Evolutionary conservation across 2,113 vertebrate genomes (phyloP), one percentile per base, ranked within the genome.

Genomic region (Sorex araneus): DNA sequence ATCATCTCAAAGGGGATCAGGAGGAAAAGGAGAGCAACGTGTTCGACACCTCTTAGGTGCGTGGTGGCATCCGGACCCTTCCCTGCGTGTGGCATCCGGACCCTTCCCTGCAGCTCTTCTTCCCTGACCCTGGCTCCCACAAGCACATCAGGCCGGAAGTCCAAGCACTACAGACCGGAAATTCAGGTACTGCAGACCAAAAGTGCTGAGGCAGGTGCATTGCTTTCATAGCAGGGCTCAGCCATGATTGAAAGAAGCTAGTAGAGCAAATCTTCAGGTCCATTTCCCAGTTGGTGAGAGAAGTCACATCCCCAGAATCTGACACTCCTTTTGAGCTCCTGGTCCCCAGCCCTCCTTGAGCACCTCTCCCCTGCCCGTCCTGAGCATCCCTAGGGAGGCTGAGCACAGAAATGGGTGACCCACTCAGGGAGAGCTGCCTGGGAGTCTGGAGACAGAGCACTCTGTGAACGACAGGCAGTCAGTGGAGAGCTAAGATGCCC

Each of bases 101-200:
- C 30, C 9, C 4, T 1, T 3, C 30, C 12, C 8, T 1, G 2
- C 5, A 12, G 5, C 54, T 47, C 71, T 25, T 30, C 9, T n/a
- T 1, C 0, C 4, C 69, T 36, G 30, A 1, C 1, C 1, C 9
- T 3, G 8, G 66, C 4, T 13, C 69, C 13, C 74, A 73, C 16
- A 21, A 84, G 64, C 32, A 36, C 23, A 27, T 66, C 6, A 1
- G 4, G 70, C 63, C 4, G 2, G 18, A 47, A 9, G 12, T 60
- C 3, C 18, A 60, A 7, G 57, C 54, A 54, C 54, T 15, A n/a
- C 6, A 1, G 4, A 76, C 63, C 4, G 2, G 18, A 47, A 9
- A 19, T 60, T 6, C 18, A 60, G 19, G 57, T 12, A 54, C 54
- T 15, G 54, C 57, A 60, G 57, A 60, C 57, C 3, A 19, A 19